A percentile compares a stretch with the other conserved stretches of the same genome.
These are phyloP conservation scores for Euura saliciscinereae DNA, from an alignment of 1,140 invertebrate genomes.

Conservation along the genomic window DNA sequence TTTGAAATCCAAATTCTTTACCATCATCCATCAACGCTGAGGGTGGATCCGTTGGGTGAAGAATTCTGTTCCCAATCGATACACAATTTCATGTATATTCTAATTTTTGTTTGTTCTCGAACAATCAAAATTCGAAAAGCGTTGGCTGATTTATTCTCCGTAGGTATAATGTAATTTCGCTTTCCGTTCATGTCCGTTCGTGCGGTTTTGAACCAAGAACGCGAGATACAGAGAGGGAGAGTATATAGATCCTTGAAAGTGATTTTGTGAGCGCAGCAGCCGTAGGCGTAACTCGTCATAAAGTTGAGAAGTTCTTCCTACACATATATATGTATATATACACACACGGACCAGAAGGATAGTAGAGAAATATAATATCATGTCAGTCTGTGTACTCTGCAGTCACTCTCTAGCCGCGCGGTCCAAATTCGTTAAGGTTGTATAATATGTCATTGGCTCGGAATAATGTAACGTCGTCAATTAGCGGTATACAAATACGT, in stretches of 20 bases:
- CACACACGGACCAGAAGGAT: neutral
- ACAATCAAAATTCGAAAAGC: too few relatives aligned
- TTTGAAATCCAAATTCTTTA: too few relatives aligned
- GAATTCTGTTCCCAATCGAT: too few relatives aligned
- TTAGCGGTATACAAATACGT: too few relatives aligned
- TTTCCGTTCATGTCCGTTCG: neutral
- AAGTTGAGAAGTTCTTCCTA: constrained; percentile 5
- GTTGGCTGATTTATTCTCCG: too few relatives aligned
- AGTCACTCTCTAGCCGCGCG: neutral
- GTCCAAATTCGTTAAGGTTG: neutral
- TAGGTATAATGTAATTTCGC: too few relatives aligned
- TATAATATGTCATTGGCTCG: neutral
- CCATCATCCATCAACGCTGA: too few relatives aligned
- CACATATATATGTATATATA: neutral
- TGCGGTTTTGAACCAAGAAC: neutral
- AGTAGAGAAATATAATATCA: neutral
- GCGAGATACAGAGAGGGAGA: neutral
- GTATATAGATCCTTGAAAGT: neutral
- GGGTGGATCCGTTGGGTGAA: too few relatives aligned
- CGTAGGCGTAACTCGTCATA: neutral
- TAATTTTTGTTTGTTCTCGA: too few relatives aligned
- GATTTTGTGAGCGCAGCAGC: neutral
- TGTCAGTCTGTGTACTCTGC: neutral
- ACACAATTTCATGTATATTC: too few relatives aligned
- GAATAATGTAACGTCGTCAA: too few relatives aligned